phyloP scores from a whole-genome alignment of 2,797 vertebrate genomes.

The Anguilla anguilla region DNA sequence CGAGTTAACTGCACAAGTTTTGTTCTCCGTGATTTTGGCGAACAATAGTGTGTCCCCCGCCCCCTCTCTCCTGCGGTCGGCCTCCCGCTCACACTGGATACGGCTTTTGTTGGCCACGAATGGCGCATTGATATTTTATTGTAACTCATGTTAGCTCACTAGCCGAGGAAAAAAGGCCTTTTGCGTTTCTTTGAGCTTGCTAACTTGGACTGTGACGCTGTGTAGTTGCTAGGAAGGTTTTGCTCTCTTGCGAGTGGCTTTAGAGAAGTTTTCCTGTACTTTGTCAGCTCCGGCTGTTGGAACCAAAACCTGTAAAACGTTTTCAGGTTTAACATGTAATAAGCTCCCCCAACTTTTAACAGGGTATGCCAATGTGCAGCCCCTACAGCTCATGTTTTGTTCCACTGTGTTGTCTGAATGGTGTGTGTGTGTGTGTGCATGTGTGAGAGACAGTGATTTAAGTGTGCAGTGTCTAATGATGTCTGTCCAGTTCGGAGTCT shows the following conservation, averaged over 20 bases:
- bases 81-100: slow-evolving; percentile 42
- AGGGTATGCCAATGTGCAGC: not conserved
- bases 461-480: not conserved
- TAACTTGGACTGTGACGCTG: not conserved
- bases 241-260: not conserved
- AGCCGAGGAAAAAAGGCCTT: not conserved
- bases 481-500: not conserved
- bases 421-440: not conserved
- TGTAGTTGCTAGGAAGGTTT: not conserved
- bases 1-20: not conserved
- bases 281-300: not conserved
- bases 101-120: slow-evolving; percentile 51
- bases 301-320: not conserved
- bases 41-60: slow-evolving; percentile 69
- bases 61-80: slow-evolving; percentile 45
- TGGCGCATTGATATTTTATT: slow-evolving; percentile 51
- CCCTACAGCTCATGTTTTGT: not conserved
- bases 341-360: not conserved
- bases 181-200: not conserved
- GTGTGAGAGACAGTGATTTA: too few species aligned
- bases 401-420: not conserved
- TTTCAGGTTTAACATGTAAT: not conserved
- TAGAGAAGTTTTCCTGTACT: not conserved
- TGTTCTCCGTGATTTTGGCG: slow-evolving; percentile 69
- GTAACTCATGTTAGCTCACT: slow-evolving; percentile 33